These are phyloP conservation scores for Alosa alosa DNA, from an alignment of 2,113 vertebrate genomes.

Conservation along the genomic window DNA sequence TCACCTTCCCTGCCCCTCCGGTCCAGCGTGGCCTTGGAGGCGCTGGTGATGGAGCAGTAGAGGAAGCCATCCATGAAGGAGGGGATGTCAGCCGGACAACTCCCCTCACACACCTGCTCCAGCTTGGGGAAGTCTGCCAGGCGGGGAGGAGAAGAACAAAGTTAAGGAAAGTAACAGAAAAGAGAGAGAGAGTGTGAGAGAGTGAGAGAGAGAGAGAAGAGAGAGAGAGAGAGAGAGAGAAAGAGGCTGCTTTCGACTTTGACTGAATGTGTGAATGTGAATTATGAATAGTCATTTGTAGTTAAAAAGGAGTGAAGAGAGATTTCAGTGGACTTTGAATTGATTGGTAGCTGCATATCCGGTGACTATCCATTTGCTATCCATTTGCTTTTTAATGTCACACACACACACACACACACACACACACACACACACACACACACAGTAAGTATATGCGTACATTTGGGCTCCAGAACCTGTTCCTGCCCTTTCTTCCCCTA, in stretches of 20 bases:
- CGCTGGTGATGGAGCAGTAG: constrained; percentile 76
- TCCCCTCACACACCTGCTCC: constrained; percentile 72
- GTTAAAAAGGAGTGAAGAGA: not conserved
- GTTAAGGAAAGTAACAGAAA: constrained; percentile 8
- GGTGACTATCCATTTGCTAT: too few species aligned
- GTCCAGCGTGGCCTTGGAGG: constrained; percentile 72
- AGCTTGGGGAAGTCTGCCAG: constrained; percentile 82
- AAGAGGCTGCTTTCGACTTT: not conserved
- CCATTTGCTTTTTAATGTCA: too few species aligned
- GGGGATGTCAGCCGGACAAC: constrained; percentile 64
- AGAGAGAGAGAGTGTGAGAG: not conserved
- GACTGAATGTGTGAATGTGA: too few species aligned
- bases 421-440: too few species aligned
- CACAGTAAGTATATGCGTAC: too few species aligned
- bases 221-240: not conserved
- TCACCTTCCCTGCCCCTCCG: constrained; percentile 86
- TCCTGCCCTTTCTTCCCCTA: not conserved
- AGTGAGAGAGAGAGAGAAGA: not conserved
- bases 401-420: too few species aligned
- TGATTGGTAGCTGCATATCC: too few species aligned
- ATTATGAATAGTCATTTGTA: too few species aligned
- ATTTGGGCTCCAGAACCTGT: not conserved
- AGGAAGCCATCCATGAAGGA: constrained; percentile 90
- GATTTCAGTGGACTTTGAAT: not conserved
- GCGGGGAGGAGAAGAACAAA: constrained; percentile 25